Conservation (phyloP, 2,888 invertebrate genomes). For the Tolmerus cingulatus region DNA sequence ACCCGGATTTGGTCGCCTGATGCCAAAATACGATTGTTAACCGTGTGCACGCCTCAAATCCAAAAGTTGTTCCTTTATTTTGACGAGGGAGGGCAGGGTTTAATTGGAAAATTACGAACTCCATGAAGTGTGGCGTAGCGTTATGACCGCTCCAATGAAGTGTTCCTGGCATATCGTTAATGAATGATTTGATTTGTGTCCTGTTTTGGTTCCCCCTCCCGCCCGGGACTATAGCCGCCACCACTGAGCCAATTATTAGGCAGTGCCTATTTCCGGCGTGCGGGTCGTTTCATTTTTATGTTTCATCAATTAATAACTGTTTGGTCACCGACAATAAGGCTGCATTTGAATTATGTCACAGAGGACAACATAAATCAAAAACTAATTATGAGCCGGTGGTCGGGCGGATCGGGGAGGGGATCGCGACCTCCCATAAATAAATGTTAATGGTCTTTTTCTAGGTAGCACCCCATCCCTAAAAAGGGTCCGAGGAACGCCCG, state of each 20-base stretch:
- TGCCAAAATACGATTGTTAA: neutral
- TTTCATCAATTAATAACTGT: conserved; percentile 35
- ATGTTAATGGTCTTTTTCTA: neutral
- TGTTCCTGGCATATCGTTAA: conserved; percentile 54
- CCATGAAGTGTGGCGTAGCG: neutral
- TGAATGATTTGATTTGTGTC: conserved; percentile 55
- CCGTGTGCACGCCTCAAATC: neutral
- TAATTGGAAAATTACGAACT: conserved; percentile 1
- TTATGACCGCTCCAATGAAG: conserved; percentile 31
- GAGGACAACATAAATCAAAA: conserved; percentile 42
- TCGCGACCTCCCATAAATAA: neutral
- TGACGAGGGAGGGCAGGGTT: neutral
- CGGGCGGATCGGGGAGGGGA: neutral
- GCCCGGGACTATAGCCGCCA: neutral
- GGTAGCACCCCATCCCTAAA: neutral
- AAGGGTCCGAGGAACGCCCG: neutral
- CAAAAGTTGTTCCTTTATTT: neutral
- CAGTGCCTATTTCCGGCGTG: conserved; percentile 7
- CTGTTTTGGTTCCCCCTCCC: neutral
- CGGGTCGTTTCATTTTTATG: conserved; percentile 35
- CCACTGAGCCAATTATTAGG: conserved; percentile 1
- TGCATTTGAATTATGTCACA: conserved; percentile 41
- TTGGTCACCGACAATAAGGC: conserved; percentile 34
- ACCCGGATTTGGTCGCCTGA: neutral
- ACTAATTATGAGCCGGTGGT: conserved; percentile 33